phyloP scores from a whole-genome alignment of 53 echinoderm and acorn worm species.

The Holothuria leucospilota region DNA sequence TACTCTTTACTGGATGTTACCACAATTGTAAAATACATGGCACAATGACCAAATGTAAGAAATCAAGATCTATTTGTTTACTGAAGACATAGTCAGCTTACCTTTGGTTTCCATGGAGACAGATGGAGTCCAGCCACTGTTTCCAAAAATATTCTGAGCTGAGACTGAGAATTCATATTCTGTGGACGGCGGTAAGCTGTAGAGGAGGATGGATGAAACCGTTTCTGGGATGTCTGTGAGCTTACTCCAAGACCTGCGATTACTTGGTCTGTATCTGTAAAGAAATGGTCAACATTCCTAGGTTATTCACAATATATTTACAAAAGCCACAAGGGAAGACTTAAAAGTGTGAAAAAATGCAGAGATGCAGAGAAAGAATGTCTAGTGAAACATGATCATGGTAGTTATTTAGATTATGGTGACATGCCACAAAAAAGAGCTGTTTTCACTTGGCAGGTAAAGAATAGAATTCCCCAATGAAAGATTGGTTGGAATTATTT shows the following conservation, averaged over 20 bases:
- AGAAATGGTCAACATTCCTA: not conserved
- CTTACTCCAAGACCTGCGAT: constrained; percentile 60
- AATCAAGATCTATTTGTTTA: no score
- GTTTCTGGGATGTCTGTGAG: constrained; percentile 66
- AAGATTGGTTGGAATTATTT: no score
- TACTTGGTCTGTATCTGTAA: constrained; percentile 4
- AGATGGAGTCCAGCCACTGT: constrained; percentile 64
- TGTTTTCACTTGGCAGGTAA: no score
- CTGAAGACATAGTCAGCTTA: constrained; percentile 1
- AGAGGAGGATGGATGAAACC: constrained; percentile 68
- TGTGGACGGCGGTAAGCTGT: constrained; percentile 72
- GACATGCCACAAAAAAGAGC: no score
- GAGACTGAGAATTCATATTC: constrained; percentile 85
- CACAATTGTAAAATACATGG: not conserved
- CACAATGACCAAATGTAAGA: not conserved
- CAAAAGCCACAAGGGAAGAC: no score
- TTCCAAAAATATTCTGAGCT: constrained; percentile 75
- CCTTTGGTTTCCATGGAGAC: constrained; percentile 84
- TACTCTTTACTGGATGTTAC: no score
- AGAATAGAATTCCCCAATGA: no score
- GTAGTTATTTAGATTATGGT: no score
- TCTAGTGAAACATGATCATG: no score
- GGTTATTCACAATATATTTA: no score
- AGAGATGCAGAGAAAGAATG: no score
- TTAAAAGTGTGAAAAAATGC: no score